Evolutionary conservation across 2,797 vertebrate genomes (phyloP).

Genomic region (Bryconaethiops microstoma): DNA sequence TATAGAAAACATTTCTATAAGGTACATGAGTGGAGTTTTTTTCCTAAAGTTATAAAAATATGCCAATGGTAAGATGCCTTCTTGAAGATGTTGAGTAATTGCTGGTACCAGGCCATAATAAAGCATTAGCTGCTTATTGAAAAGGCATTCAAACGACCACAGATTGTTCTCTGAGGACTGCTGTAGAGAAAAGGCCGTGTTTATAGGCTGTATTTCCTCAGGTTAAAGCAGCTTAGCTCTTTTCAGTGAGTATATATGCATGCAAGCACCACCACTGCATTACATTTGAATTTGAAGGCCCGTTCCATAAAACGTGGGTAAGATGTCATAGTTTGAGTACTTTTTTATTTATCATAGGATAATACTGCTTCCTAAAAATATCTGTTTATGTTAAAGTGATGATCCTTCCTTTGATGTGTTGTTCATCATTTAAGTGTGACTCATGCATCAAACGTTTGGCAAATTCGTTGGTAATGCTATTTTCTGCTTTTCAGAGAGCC

Average conservation of each 20-base stretch:
- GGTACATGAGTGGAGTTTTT: too few relatives aligned
- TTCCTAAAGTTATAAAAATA: neutral
- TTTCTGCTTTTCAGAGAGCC: neutral
- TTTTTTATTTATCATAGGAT: neutral
- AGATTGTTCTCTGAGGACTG: slow-evolving; percentile 2
- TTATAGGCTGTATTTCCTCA: slow-evolving; percentile 7
- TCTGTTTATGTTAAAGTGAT: neutral
- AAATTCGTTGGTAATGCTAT: neutral
- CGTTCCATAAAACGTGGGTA: slow-evolving; percentile 2
- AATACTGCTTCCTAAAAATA: neutral
- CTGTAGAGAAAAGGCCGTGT: neutral
- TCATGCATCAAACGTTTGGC: neutral
- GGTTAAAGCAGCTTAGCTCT: slow-evolving; percentile 12
- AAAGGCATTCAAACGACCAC: neutral
- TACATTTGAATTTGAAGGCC: neutral
- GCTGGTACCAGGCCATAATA: neutral
- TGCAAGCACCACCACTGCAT: neutral
- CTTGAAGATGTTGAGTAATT: neutral
- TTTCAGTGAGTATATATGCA: neutral
- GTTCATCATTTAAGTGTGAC: neutral
- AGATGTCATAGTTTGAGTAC: slow-evolving; percentile 1
- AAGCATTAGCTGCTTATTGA: slow-evolving; percentile 5
- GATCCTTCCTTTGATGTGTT: neutral
- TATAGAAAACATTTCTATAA: neutral
- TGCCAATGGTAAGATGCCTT: neutral